Evolutionary conservation across 2,888 invertebrate genomes (phyloP).

Genomic region (Chrysolina americana): DNA sequence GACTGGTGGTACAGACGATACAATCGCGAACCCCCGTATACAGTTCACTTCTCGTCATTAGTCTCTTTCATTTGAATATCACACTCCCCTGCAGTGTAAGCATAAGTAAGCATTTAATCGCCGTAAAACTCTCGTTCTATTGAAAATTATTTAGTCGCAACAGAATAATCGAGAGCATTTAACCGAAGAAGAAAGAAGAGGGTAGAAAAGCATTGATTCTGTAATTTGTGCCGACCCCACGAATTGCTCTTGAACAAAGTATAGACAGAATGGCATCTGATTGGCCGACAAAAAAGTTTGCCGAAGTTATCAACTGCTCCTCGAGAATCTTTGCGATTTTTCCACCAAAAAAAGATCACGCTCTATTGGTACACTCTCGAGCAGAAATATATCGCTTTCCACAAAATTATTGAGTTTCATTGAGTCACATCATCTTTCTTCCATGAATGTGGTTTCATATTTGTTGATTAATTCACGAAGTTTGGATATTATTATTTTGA

Average conservation of each 20-base stretch:
- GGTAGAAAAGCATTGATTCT: constrained; percentile 61
- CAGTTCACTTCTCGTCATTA: constrained; percentile 14
- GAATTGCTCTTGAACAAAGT: constrained; percentile 66
- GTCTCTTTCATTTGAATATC: constrained; percentile 8
- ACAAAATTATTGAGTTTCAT: background rate
- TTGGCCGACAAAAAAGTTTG: constrained; percentile 70
- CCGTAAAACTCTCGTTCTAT: constrained; percentile 23
- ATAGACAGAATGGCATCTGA: constrained; percentile 69
- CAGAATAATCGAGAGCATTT: constrained; percentile 44
- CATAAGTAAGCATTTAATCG: constrained; percentile 34
- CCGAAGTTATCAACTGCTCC: constrained; percentile 67
- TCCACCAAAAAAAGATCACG: constrained; percentile 52
- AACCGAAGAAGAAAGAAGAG: constrained; percentile 53
- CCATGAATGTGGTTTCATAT: background rate
- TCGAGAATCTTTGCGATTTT: constrained; percentile 57
- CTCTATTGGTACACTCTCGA: constrained; percentile 51
- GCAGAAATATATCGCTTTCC: constrained; percentile 34
- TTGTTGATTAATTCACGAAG: no score
- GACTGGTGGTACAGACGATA: no score
- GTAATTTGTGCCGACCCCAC: constrained; percentile 57
- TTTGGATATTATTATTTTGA: no score
- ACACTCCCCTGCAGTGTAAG: constrained; percentile 23
- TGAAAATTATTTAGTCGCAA: constrained; percentile 32
- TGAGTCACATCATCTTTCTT: background rate
- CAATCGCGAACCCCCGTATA: constrained; percentile 1